phyloP scores from a whole-genome alignment of 2,797 vertebrate species.

The Lepilemur ruficaudatus region DNA sequence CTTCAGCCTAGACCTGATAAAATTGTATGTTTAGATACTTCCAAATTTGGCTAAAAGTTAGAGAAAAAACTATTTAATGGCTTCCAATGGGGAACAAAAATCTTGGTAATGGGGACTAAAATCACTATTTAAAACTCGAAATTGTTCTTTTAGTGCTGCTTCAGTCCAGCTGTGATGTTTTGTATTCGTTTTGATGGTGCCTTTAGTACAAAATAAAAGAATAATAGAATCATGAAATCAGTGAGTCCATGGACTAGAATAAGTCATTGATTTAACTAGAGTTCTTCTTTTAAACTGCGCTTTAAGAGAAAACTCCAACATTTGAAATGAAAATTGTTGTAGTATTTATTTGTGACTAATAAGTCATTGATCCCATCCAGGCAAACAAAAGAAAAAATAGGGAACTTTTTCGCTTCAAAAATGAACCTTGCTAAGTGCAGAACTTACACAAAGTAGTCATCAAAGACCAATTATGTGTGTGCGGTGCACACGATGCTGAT shows the following conservation, averaged over 20 bases:
- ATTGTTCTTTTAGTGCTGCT: not conserved
- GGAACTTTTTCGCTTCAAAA: not conserved
- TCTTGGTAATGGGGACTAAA: not conserved
- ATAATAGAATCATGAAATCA: not conserved
- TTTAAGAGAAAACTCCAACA: not conserved
- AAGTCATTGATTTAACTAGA: not conserved
- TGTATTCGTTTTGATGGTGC: not conserved
- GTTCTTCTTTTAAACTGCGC: not conserved
- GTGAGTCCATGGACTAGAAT: not conserved
- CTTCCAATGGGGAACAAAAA: not conserved
- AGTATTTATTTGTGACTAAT: not conserved
- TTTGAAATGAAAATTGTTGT: not conserved
- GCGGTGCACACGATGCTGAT: not conserved
- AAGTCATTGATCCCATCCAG: not conserved
- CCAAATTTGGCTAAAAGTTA: not conserved
- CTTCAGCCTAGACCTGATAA: not conserved
- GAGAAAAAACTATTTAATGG: not conserved
- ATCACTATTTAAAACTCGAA: not conserved
- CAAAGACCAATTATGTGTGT: not conserved
- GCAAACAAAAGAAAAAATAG: not conserved
- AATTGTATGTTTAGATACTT: not conserved
- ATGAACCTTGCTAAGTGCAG: not conserved
- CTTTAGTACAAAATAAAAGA: not conserved
- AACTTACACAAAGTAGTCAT: not conserved
- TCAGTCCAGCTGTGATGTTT: not conserved